Percentiles rank a stretch among this genome's conserved stretches.
Conservation (phyloP, 2,113 vertebrate genomes). For the Corvus hawaiiensis region DNA sequence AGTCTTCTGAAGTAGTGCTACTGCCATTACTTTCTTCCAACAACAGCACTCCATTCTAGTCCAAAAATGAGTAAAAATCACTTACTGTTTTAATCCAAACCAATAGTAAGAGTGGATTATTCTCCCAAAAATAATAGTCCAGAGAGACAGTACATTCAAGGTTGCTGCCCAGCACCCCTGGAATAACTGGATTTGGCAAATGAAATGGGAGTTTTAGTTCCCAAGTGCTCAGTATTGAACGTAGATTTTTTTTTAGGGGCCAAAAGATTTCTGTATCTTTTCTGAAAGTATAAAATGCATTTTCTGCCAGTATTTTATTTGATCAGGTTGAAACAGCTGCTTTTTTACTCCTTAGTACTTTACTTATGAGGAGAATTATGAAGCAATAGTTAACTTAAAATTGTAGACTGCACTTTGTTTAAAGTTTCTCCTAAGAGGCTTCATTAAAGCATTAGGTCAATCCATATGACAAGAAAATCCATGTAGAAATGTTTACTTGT, state of each 20-base stretch:
- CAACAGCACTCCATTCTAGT: neutral
- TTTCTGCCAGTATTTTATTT: neutral
- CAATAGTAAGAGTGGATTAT: neutral
- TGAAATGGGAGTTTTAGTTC: neutral
- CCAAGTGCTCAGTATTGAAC: neutral
- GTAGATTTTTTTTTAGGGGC: neutral
- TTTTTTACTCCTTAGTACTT: neutral
- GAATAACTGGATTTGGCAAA: neutral
- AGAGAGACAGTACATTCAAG: neutral
- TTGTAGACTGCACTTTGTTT: neutral
- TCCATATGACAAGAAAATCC: neutral
- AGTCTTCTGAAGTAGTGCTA: neutral
- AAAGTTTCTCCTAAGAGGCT: neutral
- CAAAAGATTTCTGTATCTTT: neutral
- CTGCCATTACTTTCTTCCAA: neutral
- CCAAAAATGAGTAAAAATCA: neutral
- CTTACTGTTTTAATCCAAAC: neutral
- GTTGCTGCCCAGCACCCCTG: neutral
- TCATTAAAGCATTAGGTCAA: neutral
- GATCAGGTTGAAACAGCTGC: neutral
- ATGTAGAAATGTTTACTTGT: neutral
- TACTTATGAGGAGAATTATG: neutral
- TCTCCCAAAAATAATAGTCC: neutral
- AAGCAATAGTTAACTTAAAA: neutral
- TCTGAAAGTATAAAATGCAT: neutral